Base-by-base conservation (phyloP, 2,888 invertebrate genomes). In the Sphinx pinastri region DNA sequence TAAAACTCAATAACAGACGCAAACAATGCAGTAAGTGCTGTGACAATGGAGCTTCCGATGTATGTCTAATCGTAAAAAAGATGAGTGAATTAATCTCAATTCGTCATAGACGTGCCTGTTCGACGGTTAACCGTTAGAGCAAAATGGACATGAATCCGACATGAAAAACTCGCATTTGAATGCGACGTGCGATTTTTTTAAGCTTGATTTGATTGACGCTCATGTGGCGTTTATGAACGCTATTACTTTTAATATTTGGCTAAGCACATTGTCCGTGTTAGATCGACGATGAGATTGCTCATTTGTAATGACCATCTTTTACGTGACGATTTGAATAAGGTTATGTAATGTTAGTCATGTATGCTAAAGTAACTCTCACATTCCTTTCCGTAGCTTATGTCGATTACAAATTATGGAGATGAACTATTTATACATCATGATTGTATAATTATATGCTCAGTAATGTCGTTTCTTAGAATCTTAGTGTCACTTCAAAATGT, bases 11-110 rank as follows among this genome's bases (percentile, higher is more conserved):
- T 19, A 63, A 63, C 2, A 49, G 19, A 49, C 16, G 16, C 10
- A 19, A 16, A 19, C 47, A 49, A 49, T 63, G 19, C 49, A 63
- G 60, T 47, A 63, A 16, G 60, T 47, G 16, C 16, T 49, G 13
- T 47, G 63, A 63, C 63, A 63, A 63, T 63, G 19, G 19, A 19
- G 19, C 49, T 63, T 49, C 49, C 19, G 19, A 49, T 63, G 14
- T 63, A 16, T 49, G 19, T 47, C 25, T 25, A 63, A 69, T 63
- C 68, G 59, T 45, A 75, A 78, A 76, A 77, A 78, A 72, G 69
- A 77, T 77, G 77, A 78, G 78, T 76, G 76, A 76, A 77, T 82
- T 78, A 76, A 79, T 77, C 80, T 73, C 75, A 76, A 82, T 80
- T 82, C 79, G 80, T 81, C 76, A 83, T 70, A 74, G 74, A 63